A percentile compares a stretch with the other conserved stretches of the same genome.
Evolutionary conservation across 2,888 invertebrate species (phyloP).

Genomic region (Drosophila acutilabella): DNA sequence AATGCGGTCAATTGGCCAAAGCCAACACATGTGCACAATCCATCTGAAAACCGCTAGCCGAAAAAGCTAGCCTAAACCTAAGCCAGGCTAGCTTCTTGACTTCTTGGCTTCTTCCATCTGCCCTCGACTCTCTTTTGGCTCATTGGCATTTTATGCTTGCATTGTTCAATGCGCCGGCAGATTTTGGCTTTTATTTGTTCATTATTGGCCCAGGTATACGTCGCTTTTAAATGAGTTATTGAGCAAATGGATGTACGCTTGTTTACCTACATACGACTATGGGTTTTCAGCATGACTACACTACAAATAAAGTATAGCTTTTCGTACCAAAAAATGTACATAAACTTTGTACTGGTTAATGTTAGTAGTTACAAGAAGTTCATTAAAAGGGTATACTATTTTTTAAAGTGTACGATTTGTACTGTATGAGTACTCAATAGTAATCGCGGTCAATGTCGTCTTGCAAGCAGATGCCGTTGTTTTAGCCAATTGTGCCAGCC

Average conservation of each 20-base stretch:
- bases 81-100: conserved; percentile 30
- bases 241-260: conserved; percentile 70
- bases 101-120: conserved; percentile 4
- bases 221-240: conserved; percentile 77
- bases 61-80: conserved; percentile 13
- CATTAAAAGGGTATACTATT: no score
- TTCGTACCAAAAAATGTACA: no score
- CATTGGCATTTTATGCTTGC: conserved; percentile 58
- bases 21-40: conserved; percentile 52
- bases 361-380: no score
- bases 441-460: conserved; percentile 38
- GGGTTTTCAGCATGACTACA: background rate
- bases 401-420: background rate
- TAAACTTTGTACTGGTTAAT: no score
- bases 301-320: background rate
- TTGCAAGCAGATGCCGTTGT: conserved; percentile 40
- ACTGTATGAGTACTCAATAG: conserved; percentile 21
- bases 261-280: conserved; percentile 60
- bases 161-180: conserved; percentile 70
- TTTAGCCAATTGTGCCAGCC: conserved; percentile 60
- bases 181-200: conserved; percentile 78
- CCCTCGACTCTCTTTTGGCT: conserved; percentile 12
- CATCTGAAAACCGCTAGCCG: conserved; percentile 42
- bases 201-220: conserved; percentile 69
- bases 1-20: conserved; percentile 74